Conservation (phyloP, 2,888 invertebrate genomes). For the Parasteatoda lunata region DNA sequence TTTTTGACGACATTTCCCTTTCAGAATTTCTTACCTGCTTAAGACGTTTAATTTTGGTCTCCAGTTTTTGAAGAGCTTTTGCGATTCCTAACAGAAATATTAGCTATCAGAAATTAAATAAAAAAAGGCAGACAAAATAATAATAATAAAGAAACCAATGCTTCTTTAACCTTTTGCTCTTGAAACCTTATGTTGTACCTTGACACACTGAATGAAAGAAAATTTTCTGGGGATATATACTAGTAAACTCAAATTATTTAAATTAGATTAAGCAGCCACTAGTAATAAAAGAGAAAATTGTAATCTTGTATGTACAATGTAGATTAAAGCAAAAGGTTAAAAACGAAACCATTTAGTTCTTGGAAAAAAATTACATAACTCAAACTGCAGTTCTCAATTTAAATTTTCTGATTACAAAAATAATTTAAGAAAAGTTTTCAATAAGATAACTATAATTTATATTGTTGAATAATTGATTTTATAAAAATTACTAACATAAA, state of each 20-base stretch:
- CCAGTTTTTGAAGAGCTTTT: conserved; percentile 49
- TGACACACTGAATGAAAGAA: background rate
- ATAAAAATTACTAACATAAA: too few relatives aligned
- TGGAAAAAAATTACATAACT: background rate
- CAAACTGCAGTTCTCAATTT: conserved; percentile 3
- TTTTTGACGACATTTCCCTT: conserved; percentile 19
- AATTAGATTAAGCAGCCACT: too few relatives aligned
- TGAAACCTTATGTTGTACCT: background rate
- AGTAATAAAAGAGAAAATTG: too few relatives aligned
- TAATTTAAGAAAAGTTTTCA: too few relatives aligned
- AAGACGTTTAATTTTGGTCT: conserved; percentile 40
- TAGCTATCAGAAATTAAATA: conserved; percentile 37
- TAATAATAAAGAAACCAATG: background rate
- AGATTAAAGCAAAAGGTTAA: background rate
- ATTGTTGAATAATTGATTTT: too few relatives aligned
- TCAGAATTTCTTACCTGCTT: conserved; percentile 42
- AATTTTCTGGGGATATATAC: background rate
- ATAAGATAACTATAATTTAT: too few relatives aligned
- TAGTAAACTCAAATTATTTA: too few relatives aligned
- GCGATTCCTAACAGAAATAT: conserved; percentile 58
- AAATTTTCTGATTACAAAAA: background rate
- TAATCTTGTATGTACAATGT: background rate
- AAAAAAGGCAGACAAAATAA: background rate
- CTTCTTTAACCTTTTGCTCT: background rate
- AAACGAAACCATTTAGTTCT: background rate